Evolutionary conservation across 2,888 invertebrate species (phyloP).

Genomic region (Spodoptera littoralis): DNA sequence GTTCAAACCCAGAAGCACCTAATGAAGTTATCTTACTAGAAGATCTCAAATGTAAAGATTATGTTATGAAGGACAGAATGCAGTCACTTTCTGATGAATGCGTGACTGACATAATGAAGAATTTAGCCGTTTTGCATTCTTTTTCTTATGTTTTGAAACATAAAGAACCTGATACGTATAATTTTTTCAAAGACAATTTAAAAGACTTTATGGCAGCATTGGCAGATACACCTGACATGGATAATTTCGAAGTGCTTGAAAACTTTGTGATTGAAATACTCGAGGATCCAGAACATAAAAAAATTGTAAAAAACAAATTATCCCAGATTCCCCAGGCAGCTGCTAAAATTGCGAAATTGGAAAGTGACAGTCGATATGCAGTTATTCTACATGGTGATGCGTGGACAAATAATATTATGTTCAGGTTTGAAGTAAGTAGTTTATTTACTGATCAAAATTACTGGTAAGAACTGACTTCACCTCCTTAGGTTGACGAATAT

Average conservation of each 20-base stretch:
- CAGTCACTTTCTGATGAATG: slow-evolving; percentile 59
- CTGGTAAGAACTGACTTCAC: too few relatives aligned
- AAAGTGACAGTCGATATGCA: slow-evolving; percentile 56
- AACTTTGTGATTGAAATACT: slow-evolving; percentile 42
- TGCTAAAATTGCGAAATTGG: slow-evolving; percentile 40
- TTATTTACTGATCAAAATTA: too few relatives aligned
- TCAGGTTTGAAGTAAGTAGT: slow-evolving; percentile 62
- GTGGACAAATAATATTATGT: slow-evolving; percentile 74
- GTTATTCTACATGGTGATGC: slow-evolving; percentile 70
- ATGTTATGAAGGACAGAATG: slow-evolving; percentile 65
- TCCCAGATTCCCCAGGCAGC: slow-evolving; percentile 8
- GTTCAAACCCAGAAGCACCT: slow-evolving; percentile 54
- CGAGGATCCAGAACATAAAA: slow-evolving; percentile 54
- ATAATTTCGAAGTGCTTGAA: slow-evolving; percentile 42
- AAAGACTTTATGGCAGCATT: slow-evolving; percentile 43
- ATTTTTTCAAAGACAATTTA: slow-evolving; percentile 47
- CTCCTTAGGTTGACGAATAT: too few relatives aligned
- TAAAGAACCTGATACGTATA: slow-evolving; percentile 61
- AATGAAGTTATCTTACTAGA: slow-evolving; percentile 70
- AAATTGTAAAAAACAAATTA: slow-evolving; percentile 49
- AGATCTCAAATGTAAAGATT: slow-evolving; percentile 64
- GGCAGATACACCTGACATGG: background rate
- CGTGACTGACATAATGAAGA: slow-evolving; percentile 63
- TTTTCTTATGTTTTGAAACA: slow-evolving; percentile 67
- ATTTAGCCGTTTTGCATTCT: slow-evolving; percentile 68